Evolutionary conservation across 1,140 invertebrate genomes (phyloP).

Genomic region (Atopsyche davidsoni): DNA sequence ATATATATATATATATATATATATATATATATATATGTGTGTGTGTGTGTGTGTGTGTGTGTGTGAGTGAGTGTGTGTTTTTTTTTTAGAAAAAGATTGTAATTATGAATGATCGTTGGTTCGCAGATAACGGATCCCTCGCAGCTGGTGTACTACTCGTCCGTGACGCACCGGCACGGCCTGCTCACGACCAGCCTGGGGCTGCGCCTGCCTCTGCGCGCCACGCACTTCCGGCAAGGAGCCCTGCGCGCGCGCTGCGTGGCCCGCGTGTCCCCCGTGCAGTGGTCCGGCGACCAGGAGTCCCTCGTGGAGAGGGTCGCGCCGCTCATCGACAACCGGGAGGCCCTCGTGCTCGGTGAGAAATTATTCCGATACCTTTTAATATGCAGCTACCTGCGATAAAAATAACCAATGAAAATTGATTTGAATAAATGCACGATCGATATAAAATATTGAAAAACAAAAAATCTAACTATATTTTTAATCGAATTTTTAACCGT

Average conservation of each 20-base stretch:
- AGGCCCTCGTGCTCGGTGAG: conserved; percentile 52
- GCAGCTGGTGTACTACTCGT: conserved; percentile 46
- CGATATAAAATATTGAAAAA: no score
- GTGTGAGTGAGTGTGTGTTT: no score
- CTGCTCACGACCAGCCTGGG: conserved; percentile 51
- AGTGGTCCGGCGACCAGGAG: conserved; percentile 48
- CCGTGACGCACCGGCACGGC: conserved; percentile 49
- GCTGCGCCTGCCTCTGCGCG: conserved; percentile 46
- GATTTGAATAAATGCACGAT: no score
- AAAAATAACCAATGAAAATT: no score
- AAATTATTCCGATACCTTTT: no score
- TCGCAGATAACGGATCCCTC: conserved; percentile 45
- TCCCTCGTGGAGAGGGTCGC: conserved; percentile 46
- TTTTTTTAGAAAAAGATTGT: neutral
- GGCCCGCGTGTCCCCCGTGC: conserved; percentile 51
- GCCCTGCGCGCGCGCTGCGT: conserved; percentile 55
- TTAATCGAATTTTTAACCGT: no score
- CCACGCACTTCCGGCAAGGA: conserved; percentile 48
- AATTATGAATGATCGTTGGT: no score
- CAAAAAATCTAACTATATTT: no score
- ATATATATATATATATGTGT: no score
- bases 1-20: no score
- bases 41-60: no score
- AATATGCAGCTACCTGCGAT: no score
- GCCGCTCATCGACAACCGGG: conserved; percentile 52